These are phyloP conservation scores for Thalassarche chlororhynchos DNA, from an alignment of 2,113 vertebrate genomes.

Conservation along the genomic window DNA sequence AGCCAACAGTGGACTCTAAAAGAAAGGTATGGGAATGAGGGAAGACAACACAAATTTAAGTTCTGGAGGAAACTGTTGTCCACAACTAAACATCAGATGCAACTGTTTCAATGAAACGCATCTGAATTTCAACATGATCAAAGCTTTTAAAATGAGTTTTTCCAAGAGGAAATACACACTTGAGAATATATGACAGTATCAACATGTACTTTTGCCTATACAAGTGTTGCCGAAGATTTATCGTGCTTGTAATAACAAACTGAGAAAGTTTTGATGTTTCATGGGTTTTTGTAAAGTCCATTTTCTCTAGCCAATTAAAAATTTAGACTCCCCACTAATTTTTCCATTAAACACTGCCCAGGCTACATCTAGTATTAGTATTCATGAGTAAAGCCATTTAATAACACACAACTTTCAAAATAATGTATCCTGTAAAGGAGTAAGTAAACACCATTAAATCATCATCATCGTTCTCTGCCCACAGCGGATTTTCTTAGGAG, in stretches of 20 bases:
- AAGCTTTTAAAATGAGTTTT: neutral
- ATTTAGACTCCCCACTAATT: slow-evolving; percentile 10
- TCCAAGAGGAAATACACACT: neutral
- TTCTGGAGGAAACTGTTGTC: slow-evolving; percentile 25
- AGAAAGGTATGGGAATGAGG: slow-evolving; percentile 13
- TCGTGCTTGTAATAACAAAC: neutral
- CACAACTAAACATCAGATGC: slow-evolving; percentile 50
- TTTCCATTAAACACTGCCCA: slow-evolving; percentile 45
- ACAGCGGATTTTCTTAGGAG: slow-evolving; percentile 89
- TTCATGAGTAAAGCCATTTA: slow-evolving; percentile 71
- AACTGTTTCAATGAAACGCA: slow-evolving; percentile 35
- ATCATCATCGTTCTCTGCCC: slow-evolving; percentile 86
- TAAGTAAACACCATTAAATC: slow-evolving; percentile 89
- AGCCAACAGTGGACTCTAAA: slow-evolving; percentile 49
- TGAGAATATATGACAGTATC: slow-evolving; percentile 8
- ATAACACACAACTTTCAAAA: slow-evolving; percentile 75
- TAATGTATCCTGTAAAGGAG: slow-evolving; percentile 84
- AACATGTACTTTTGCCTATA: slow-evolving; percentile 29
- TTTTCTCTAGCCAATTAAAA: slow-evolving; percentile 42
- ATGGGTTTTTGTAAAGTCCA: neutral
- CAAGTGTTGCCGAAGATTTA: neutral
- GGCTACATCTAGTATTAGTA: slow-evolving; percentile 43
- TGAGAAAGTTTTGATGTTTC: neutral
- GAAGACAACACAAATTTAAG: neutral
- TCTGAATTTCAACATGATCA: slow-evolving; percentile 43